Conservation (phyloP, 1,140 invertebrate genomes). For the Orchesella cincta region DNA sequence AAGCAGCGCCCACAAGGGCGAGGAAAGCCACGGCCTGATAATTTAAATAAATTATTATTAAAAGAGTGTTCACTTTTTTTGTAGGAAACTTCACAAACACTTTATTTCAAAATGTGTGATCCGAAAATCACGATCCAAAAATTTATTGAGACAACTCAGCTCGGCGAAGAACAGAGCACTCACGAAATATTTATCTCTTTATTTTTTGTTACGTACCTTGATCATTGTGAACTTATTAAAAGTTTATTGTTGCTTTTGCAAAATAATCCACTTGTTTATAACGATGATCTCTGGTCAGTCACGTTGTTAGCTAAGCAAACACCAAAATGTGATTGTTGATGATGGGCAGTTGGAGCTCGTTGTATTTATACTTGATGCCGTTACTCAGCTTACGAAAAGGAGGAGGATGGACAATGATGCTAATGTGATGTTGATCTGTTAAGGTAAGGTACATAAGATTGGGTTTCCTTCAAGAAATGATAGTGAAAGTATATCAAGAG, state of each 20-base stretch:
- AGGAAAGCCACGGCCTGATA: constrained; percentile 17
- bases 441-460: background rate
- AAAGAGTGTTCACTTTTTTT: too few relatives aligned
- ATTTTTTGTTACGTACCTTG: background rate
- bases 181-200: too few relatives aligned
- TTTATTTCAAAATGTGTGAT: background rate
- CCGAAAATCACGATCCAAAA: background rate
- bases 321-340: constrained; percentile 1
- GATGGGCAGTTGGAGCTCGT: background rate
- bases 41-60: background rate
- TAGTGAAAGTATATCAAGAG: constrained; percentile 19
- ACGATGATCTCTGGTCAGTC: background rate
- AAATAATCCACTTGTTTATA: background rate
- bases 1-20: constrained; percentile 31
- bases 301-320: constrained; percentile 20
- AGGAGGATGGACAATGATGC: background rate
- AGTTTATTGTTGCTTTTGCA: background rate
- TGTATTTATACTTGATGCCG: constrained; percentile 14
- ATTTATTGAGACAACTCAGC: background rate
- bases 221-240: background rate
- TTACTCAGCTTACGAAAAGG: too few relatives aligned
- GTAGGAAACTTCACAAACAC: background rate
- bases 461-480: constrained; percentile 13
- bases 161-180: background rate
- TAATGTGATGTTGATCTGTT: background rate